Evolutionary conservation across 2,797 vertebrate species (phyloP).

Genomic region (Onychomys leucogaster): DNA sequence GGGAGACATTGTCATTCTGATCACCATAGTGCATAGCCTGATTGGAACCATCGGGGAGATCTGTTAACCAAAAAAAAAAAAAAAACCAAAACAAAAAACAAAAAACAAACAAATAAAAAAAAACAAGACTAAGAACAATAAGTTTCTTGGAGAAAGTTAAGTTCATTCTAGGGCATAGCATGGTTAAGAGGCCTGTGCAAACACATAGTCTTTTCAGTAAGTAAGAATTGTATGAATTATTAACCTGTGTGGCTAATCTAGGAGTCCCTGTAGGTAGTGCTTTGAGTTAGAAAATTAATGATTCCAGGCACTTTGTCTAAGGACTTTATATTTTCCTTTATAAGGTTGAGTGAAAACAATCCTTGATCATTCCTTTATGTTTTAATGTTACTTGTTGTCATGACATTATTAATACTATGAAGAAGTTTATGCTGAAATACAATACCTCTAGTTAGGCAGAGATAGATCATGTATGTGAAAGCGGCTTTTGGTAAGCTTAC

Average conservation of each 20-base stretch:
- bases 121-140: background rate
- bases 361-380: background rate
- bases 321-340: background rate
- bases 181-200: background rate
- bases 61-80: background rate
- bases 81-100: too few relatives aligned
- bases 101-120: too few relatives aligned
- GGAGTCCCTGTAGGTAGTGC: background rate
- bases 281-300: slow-evolving; percentile 7
- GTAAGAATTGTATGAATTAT: background rate
- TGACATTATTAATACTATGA: background rate
- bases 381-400: background rate
- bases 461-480: background rate
- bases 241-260: background rate
- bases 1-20: background rate
- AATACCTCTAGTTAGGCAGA: background rate
- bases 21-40: background rate
- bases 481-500: background rate
- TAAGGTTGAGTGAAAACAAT: slow-evolving; percentile 6
- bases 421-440: background rate
- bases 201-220: background rate
- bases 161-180: background rate
- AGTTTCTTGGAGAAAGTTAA: background rate
- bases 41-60: background rate
- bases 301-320: background rate